A percentile compares a stretch with the other conserved stretches of the same genome.
phyloP scores from a whole-genome alignment of 2,113 vertebrate species.

The Nyctibius bracteatus region DNA sequence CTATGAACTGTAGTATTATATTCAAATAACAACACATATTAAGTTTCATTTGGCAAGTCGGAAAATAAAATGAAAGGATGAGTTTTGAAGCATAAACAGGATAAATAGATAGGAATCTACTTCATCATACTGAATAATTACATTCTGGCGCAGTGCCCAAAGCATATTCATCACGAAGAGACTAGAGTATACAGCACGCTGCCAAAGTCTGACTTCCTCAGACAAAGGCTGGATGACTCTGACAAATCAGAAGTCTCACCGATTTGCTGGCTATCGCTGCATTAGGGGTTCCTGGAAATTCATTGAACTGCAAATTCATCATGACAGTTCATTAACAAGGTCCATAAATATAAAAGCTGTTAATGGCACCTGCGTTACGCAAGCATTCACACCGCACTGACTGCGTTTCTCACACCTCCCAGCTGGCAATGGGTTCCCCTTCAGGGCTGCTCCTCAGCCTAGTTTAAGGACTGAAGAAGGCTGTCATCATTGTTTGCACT shows the following conservation, averaged over 20 bases:
- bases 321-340: background rate
- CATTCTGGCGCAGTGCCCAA: background rate
- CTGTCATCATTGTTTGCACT: background rate
- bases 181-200: background rate
- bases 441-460: background rate
- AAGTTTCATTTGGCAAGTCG: constrained; percentile 1
- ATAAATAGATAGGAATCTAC: constrained; percentile 27
- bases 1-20: background rate
- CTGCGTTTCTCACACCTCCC: background rate
- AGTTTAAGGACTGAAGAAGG: background rate
- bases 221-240: background rate
- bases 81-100: background rate
- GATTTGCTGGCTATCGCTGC: background rate
- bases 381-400: background rate
- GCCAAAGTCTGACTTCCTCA: background rate
- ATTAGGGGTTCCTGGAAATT: background rate
- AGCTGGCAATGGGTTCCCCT: background rate
- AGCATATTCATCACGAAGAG: background rate
- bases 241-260: background rate
- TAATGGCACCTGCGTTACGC: background rate
- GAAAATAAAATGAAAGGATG: constrained; percentile 31
- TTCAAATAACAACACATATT: background rate
- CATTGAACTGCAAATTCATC: background rate
- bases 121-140: background rate
- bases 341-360: background rate